phyloP scores from a whole-genome alignment of 2,113 vertebrate genomes.

The Oceanodroma tethys region DNA sequence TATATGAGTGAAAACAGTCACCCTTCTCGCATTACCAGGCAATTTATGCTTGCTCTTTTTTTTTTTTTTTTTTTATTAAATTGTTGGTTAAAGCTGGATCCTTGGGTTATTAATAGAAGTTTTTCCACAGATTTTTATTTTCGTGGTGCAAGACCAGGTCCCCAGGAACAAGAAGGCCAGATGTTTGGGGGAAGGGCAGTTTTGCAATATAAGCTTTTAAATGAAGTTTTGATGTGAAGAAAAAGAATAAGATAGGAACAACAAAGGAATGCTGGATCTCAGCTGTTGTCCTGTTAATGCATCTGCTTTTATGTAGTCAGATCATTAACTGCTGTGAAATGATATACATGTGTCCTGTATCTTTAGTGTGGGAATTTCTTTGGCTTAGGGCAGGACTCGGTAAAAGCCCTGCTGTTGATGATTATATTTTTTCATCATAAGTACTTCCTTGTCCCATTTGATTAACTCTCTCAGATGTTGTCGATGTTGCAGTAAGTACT shows the following conservation, averaged over 20 bases:
- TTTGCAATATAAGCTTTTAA: conserved; percentile 4
- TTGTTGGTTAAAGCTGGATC: neutral
- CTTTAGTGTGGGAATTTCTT: conserved; percentile 34
- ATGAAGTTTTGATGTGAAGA: neutral
- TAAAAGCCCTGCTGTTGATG: conserved; percentile 37
- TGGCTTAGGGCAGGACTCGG: conserved; percentile 1
- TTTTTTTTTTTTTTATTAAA: neutral
- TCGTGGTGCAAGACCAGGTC: neutral
- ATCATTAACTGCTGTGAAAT: conserved; percentile 38
- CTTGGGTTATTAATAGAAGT: neutral
- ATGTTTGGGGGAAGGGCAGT: neutral
- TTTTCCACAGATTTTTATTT: neutral
- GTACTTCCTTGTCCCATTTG: conserved; percentile 32
- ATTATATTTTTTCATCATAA: conserved; percentile 20
- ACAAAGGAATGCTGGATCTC: conserved; percentile 7
- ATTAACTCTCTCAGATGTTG: conserved; percentile 51
- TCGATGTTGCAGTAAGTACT: conserved; percentile 23
- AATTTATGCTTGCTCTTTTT: neutral
- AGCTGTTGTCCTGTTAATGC: conserved; percentile 28
- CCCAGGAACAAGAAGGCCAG: neutral
- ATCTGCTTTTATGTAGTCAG: conserved; percentile 23
- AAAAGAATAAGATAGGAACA: neutral
- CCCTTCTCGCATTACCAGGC: neutral
- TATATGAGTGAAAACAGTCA: neutral
- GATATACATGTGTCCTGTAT: neutral